phyloP scores from a whole-genome alignment of 2,113 vertebrate genomes.

The Salvelinus namaycush region DNA sequence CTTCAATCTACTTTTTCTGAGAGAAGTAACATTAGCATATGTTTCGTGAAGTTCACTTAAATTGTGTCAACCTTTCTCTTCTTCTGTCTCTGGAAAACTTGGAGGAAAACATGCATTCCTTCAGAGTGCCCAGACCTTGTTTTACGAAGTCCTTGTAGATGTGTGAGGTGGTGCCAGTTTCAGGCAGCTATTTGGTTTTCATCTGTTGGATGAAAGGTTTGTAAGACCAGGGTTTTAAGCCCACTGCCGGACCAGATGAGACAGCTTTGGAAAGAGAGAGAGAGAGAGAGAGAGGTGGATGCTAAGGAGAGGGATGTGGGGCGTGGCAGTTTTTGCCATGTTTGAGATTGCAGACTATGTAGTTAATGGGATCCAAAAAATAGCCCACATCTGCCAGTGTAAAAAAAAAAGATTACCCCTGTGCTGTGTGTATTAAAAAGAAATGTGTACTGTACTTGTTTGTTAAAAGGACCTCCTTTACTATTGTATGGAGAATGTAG shows the following conservation, averaged over 20 bases:
- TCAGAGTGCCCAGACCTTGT: conserved; percentile 35
- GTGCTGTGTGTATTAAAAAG: neutral
- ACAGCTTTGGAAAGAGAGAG: conserved; percentile 1
- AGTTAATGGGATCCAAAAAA: neutral
- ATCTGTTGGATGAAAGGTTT: conserved; percentile 57
- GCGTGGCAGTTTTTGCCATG: neutral
- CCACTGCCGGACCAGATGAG: conserved; percentile 39
- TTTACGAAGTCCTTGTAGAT: conserved; percentile 40
- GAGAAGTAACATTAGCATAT: neutral
- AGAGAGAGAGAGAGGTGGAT: neutral
- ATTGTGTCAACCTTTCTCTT: conserved; percentile 9
- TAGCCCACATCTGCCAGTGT: neutral
- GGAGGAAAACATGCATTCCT: conserved; percentile 25
- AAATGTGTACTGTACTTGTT: neutral
- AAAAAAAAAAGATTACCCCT: neutral
- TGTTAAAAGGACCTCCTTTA: neutral
- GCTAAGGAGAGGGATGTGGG: neutral
- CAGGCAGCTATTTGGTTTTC: conserved; percentile 31
- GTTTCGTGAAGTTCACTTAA: conserved; percentile 2
- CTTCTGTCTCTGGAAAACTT: conserved; percentile 13
- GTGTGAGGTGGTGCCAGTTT: conserved; percentile 56
- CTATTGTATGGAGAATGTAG: neutral
- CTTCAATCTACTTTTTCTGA: neutral
- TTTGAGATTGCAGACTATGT: neutral
- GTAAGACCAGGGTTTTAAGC: conserved; percentile 47